These are phyloP conservation scores for Vultur gryphus DNA, from an alignment of 2,797 vertebrate species.

Conservation along the genomic window DNA sequence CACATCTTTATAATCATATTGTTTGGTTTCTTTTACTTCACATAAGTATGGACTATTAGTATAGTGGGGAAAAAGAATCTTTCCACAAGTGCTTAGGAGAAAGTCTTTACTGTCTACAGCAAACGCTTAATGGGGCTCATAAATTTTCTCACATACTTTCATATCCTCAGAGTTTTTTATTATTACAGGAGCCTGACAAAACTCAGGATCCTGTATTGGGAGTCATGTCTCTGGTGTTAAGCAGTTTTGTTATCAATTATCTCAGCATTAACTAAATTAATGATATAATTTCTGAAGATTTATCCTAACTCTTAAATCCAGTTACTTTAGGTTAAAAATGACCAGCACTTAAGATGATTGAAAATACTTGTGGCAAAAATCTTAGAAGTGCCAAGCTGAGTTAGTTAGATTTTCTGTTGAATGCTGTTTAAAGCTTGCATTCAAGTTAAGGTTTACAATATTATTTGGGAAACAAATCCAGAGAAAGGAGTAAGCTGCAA, in stretches of 20 bases:
- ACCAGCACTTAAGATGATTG: not conserved
- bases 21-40: not conserved
- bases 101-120: not conserved
- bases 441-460: not conserved
- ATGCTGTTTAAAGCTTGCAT: not conserved
- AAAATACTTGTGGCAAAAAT: not conserved
- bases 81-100: not conserved
- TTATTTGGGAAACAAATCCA: not conserved
- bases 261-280: not conserved
- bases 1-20: not conserved
- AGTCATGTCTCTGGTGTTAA: not conserved
- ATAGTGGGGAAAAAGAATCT: not conserved
- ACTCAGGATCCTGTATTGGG: not conserved
- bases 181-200: not conserved
- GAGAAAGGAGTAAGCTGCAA: not conserved
- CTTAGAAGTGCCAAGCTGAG: not conserved
- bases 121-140: not conserved
- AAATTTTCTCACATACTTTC: not conserved
- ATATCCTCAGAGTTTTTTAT: not conserved
- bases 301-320: not conserved
- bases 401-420: not conserved
- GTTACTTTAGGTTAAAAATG: not conserved
- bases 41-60: not conserved
- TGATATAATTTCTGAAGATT: not conserved
- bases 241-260: not conserved